Evolutionary conservation across 1,140 invertebrate genomes (phyloP), one percentile per base, ranked within the genome.

Genomic region (Lutraria rhynchaena): DNA sequence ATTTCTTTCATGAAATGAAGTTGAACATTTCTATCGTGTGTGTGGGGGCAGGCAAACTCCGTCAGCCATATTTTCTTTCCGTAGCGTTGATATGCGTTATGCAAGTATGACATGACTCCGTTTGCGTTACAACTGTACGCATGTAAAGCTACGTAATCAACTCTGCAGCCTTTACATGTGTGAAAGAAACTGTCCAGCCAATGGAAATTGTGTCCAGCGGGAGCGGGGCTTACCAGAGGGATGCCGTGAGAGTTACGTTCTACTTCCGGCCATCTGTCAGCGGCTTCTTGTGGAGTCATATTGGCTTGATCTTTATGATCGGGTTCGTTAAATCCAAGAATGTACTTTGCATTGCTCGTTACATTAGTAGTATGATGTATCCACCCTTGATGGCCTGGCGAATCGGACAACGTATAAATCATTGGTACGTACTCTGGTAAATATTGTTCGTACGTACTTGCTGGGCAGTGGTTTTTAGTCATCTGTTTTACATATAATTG

Each of bases 61-160:
- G 85, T 86, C 53, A 85, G 49, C 85, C 75, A 83, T 55, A 83
- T 75, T 29, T 76, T 75, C 73, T 86, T 84, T 24, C 84, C 61
- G 53, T 80, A 86, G 29, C 27, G 35, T 22, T 83, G 77, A 53
- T 73, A 83, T 17, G 85, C 31, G 7, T 37, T 57, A 19, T 87
- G 63, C 15, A 87, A 29, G 35, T 83, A 83, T 17, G 75, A 24
- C 83, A 85, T 87, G 17, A 69, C 85, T 17, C 27, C 37, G 46
- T 83, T 49, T 53, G 85, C 51, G 46, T 83, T 35, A 35, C 83
- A 86, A 35, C 61, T 78, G 57, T 86, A 86, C 49, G 70, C 81
- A 82, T 85, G 85, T 11, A 78, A 82, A 19, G 85, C 83, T 22
- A 87, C 69, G 55, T 78, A 77, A 57, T 85, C 83, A 17, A 84